Evolutionary conservation across 2,113 vertebrate genomes (phyloP).

Genomic region (Pedionomus torquatus): DNA sequence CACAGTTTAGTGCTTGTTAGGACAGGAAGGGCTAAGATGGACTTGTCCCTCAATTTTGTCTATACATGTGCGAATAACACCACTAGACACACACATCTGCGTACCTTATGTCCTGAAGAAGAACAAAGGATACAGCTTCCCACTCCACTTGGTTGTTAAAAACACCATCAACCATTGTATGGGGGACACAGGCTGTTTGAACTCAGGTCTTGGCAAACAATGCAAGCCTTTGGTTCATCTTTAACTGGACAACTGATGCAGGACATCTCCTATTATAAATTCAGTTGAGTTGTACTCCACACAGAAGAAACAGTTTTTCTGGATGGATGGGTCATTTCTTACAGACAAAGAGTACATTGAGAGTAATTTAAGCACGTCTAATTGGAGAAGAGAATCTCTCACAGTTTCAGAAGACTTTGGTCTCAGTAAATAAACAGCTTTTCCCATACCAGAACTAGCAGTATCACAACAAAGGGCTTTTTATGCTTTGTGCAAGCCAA

Average conservation of each 20-base stretch:
- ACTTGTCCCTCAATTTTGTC: not conserved
- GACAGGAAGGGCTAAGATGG: not conserved
- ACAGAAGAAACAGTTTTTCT: slow-evolving; percentile 48
- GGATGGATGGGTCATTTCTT: slow-evolving; percentile 23
- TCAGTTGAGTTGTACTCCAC: not conserved
- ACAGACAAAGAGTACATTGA: not conserved
- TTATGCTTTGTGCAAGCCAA: not conserved
- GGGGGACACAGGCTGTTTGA: not conserved
- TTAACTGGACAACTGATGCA: slow-evolving; percentile 33
- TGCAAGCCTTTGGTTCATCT: not conserved
- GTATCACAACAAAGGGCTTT: not conserved
- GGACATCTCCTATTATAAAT: slow-evolving; percentile 2
- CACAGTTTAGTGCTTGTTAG: not conserved
- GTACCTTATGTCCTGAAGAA: not conserved
- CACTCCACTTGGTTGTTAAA: not conserved
- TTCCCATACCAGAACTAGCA: not conserved
- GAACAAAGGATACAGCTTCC: not conserved
- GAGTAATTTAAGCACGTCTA: slow-evolving; percentile 41
- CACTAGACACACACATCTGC: not conserved
- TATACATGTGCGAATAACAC: accelerated
- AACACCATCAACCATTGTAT: not conserved
- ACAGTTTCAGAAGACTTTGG: not conserved
- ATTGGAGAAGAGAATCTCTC: not conserved
- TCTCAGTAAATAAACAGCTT: not conserved
- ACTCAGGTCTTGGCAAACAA: not conserved